A percentile compares a stretch with the other conserved stretches of the same genome.
These are phyloP conservation scores for Rhizoglyphus robini DNA, from an alignment of 1,140 invertebrate genomes.

Conservation along the genomic window DNA sequence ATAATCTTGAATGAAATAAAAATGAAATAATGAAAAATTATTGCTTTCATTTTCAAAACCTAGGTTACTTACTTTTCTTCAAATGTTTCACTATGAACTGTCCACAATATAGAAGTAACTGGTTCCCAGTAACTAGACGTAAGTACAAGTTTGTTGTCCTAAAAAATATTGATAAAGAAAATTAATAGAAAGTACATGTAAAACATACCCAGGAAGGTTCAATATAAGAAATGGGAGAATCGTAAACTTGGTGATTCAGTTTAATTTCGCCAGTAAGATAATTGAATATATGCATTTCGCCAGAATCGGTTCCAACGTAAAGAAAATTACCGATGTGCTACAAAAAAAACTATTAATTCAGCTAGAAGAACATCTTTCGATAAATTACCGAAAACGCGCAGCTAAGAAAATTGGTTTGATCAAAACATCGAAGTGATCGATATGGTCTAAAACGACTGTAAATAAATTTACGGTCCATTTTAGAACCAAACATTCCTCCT, in stretches of 20 bases:
- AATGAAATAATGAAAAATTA: neutral
- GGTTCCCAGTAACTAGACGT: constrained; percentile 69
- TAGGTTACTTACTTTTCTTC: constrained; percentile 18
- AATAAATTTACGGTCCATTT: constrained; percentile 60
- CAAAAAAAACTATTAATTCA: constrained; percentile 9
- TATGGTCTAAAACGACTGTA: constrained; percentile 80
- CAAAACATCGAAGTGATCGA: constrained; percentile 50
- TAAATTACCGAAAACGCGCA: constrained; percentile 52
- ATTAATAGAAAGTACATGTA: constrained; percentile 15
- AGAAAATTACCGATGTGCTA: constrained; percentile 50
- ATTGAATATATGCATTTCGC: constrained; percentile 76
- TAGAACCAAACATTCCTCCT: constrained; percentile 39
- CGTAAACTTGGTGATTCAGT: constrained; percentile 60
- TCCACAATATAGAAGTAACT: constrained; percentile 73
- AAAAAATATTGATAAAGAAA: constrained; percentile 26
- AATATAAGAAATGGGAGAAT: constrained; percentile 64
- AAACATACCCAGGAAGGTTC: constrained; percentile 39
- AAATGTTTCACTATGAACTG: constrained; percentile 21
- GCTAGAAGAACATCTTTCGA: neutral
- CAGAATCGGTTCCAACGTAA: constrained; percentile 67
- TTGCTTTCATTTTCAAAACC: neutral
- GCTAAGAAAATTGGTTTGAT: constrained; percentile 62
- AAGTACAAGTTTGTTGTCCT: constrained; percentile 60
- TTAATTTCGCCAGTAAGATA: constrained; percentile 56
- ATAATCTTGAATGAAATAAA: neutral